Percentiles rank a stretch among this genome's conserved stretches.
Conservation (phyloP, 2,888 invertebrate species). For the Drosophila imparisetae region DNA sequence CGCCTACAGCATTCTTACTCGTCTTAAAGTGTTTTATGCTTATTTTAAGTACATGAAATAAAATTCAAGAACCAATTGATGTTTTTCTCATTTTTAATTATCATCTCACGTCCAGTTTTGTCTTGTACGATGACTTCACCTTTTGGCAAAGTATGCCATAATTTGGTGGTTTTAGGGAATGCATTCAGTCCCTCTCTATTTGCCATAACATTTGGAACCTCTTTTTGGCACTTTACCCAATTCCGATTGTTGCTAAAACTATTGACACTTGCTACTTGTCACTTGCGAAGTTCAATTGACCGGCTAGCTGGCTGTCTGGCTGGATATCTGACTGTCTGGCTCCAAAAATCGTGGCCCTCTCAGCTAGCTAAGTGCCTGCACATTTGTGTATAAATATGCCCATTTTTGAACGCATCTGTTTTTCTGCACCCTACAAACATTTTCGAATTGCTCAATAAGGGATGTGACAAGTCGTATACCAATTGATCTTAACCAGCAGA, state of each 20-base stretch:
- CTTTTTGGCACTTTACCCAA: conserved; percentile 56
- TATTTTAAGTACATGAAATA: not conserved
- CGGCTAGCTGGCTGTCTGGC: conserved; percentile 11
- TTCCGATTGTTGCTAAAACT: conserved; percentile 7
- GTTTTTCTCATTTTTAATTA: not conserved
- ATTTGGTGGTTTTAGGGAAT: not conserved
- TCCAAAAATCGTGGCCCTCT: conserved; percentile 16
- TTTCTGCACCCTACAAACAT: conserved; percentile 23
- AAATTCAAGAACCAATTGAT: not conserved
- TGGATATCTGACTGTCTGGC: not conserved
- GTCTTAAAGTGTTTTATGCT: not conserved
- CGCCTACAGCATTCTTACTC: not conserved
- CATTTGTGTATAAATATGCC: conserved; percentile 17
- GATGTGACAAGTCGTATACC: not conserved
- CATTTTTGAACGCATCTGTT: conserved; percentile 7
- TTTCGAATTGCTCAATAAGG: not conserved
- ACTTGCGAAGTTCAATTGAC: conserved; percentile 36
- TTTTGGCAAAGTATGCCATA: conserved; percentile 36
- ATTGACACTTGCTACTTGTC: conserved; percentile 44
- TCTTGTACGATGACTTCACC: conserved; percentile 16
- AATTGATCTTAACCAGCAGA: not conserved
- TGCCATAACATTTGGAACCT: conserved; percentile 27
- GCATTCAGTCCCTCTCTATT: not conserved
- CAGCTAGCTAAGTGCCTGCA: conserved; percentile 33
- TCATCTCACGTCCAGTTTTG: not conserved